A percentile compares a stretch with the other conserved stretches of the same genome.
phyloP scores from a whole-genome alignment of 2,888 invertebrate genomes.

The Asteroscopus sphinx region DNA sequence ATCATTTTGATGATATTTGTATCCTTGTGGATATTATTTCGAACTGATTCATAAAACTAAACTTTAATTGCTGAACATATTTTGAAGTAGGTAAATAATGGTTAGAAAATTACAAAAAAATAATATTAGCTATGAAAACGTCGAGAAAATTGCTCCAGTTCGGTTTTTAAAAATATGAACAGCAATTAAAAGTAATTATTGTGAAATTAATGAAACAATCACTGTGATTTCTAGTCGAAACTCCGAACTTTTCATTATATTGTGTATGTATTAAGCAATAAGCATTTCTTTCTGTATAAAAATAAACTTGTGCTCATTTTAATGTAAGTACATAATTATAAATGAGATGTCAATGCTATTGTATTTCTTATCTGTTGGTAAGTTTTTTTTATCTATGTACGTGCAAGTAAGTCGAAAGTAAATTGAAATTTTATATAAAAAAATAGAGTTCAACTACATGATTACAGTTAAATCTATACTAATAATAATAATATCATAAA shows the following conservation, averaged over 20 bases:
- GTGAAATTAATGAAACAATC: conserved; percentile 62
- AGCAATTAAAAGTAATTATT: conserved; percentile 21
- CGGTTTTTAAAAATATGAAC: conserved; percentile 19
- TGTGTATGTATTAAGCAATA: conserved; percentile 71
- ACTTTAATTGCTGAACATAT: conserved; percentile 20
- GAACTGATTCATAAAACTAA: conserved; percentile 35
- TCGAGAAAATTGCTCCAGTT: neutral
- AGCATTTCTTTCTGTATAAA: conserved; percentile 81
- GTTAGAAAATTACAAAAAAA: neutral
- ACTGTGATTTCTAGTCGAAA: conserved; percentile 86
- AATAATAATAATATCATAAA: too few species aligned
- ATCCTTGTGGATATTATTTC: conserved; percentile 22
- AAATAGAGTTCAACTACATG: neutral
- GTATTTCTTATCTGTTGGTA: conserved; percentile 45
- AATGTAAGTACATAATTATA: conserved; percentile 69
- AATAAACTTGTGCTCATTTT: conserved; percentile 73
- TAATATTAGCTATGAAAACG: neutral
- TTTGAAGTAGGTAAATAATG: conserved; percentile 9
- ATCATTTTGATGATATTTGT: conserved; percentile 8
- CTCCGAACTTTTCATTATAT: conserved; percentile 71
- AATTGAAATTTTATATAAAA: too few species aligned
- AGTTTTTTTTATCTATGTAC: conserved; percentile 26
- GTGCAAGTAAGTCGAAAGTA: conserved; percentile 40
- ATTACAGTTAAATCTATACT: too few species aligned
- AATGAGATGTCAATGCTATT: conserved; percentile 53